These are phyloP conservation scores for Zhengitettix transpicula DNA, from an alignment of 2,888 invertebrate genomes.

Conservation along the genomic window DNA sequence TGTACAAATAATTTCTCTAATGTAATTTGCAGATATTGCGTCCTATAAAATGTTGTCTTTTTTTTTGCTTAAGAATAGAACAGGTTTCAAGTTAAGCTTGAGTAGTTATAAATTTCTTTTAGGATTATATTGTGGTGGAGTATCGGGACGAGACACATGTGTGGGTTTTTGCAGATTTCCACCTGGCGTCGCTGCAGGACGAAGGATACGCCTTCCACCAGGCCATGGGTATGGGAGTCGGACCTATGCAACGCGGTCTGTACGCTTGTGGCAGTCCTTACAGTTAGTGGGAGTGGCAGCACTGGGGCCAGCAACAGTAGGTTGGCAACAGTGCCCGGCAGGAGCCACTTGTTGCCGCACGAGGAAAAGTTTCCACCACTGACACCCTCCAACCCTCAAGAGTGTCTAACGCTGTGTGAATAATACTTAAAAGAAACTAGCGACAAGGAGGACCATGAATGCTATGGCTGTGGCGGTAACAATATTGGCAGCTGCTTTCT, in stretches of 20 bases:
- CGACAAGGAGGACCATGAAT: too few relatives aligned
- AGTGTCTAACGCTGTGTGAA: too few relatives aligned
- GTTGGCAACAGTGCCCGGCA: neutral
- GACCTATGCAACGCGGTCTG: conserved; percentile 32
- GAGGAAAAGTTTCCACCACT: neutral
- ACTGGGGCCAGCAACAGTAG: conserved; percentile 8
- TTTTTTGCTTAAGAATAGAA: too few relatives aligned
- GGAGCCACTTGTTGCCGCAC: neutral
- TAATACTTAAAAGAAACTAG: too few relatives aligned
- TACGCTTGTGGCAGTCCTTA: conserved; percentile 33
- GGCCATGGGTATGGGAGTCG: conserved; percentile 34
- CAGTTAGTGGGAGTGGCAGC: conserved; percentile 34
- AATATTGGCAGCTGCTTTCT: neutral
- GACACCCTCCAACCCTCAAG: neutral
- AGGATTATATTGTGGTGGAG: too few relatives aligned
- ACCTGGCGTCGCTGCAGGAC: conserved; percentile 33
- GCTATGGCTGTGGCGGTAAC: neutral
- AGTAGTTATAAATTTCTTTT: too few relatives aligned
- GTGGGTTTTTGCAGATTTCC: conserved; percentile 28
- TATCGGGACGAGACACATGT: too few relatives aligned
- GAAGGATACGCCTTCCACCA: conserved; percentile 34
- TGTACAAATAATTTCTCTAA: too few relatives aligned
- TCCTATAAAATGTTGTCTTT: too few relatives aligned
- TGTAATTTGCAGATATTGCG: too few relatives aligned
- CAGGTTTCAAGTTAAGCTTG: too few relatives aligned